phyloP scores from a whole-genome alignment of 2,797 vertebrate genomes.

The Squalus acanthias region DNA sequence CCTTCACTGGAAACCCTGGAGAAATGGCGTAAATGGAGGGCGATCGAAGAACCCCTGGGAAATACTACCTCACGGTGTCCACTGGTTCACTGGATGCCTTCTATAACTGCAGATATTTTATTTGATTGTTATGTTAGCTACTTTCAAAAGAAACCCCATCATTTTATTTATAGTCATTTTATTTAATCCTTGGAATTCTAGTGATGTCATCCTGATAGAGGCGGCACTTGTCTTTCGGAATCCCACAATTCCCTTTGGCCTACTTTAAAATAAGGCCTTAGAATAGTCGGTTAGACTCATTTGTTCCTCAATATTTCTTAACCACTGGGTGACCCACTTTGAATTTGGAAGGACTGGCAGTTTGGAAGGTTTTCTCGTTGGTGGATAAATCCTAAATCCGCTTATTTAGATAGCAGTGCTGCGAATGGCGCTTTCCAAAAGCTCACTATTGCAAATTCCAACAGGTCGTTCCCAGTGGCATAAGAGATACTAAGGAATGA shows the following conservation, averaged over 20 bases:
- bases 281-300: neutral
- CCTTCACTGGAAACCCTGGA: neutral
- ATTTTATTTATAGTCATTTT: neutral
- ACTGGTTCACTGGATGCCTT: neutral
- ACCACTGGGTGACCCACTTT: neutral
- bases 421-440: neutral
- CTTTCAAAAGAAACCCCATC: neutral
- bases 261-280: neutral
- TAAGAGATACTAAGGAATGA: neutral
- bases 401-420: neutral
- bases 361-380: neutral
- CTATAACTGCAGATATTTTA: neutral
- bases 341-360: neutral
- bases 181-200: neutral
- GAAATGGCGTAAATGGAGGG: neutral
- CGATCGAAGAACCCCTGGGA: neutral
- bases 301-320: neutral
- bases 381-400: neutral
- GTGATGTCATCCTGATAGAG: neutral
- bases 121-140: neutral
- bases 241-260: neutral
- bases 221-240: neutral
- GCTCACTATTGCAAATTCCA: neutral
- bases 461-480: neutral
- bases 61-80: neutral